Base-by-base conservation (phyloP, 2,113 vertebrate species). In the Paraplagusia blochii region DNA sequence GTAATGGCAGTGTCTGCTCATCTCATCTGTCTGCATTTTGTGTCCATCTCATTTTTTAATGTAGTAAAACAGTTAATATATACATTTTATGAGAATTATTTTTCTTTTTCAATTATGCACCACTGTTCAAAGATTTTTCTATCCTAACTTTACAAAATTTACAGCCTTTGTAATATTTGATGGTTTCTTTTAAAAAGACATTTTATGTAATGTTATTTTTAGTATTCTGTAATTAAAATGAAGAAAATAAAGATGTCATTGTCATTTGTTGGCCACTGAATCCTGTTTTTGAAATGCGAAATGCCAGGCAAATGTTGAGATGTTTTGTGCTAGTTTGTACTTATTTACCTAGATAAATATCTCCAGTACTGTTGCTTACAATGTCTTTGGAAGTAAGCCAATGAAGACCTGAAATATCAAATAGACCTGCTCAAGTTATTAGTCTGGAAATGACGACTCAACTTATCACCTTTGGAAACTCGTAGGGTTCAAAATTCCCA, bases 161-260 rank as follows among this genome's bases (percentile, higher is more conserved):
- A 81, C 85, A 87, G 84, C 79, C 88, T 89, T 91, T 91, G 89
- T 89, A 90, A 90, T 90, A 88, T 87, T 88, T 77, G 87, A 83
- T 90, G 81, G 82, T 88, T 89, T 88, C 85, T 89, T 90, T 90
- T 86, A 87, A 89, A 87, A 88, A 85, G 66, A 88, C 83, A 77
- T 88, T 90, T 88, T 89, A 89, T 90, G 89, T 89, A 88, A 87
- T 89, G 84, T 90, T 90, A 88, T 90, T 89, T 89, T 90, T 90
- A 90, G 90, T 84, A 90, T 90, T 88, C 86, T 81, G 85, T 90
- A 87, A 91, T 88, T 89, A 88, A 90, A 90, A 86, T 84, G 51
- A 84, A 79, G 77, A 84, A 87, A 87, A 86, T 73, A 22, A 3
- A 11, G 17, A 2, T 57, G 48, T 51, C 6, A 38, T 62, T 53